A percentile compares a stretch with the other conserved stretches of the same genome.
phyloP scores from a whole-genome alignment of 2,888 invertebrate genomes.

The Polydrusus cervinus region DNA sequence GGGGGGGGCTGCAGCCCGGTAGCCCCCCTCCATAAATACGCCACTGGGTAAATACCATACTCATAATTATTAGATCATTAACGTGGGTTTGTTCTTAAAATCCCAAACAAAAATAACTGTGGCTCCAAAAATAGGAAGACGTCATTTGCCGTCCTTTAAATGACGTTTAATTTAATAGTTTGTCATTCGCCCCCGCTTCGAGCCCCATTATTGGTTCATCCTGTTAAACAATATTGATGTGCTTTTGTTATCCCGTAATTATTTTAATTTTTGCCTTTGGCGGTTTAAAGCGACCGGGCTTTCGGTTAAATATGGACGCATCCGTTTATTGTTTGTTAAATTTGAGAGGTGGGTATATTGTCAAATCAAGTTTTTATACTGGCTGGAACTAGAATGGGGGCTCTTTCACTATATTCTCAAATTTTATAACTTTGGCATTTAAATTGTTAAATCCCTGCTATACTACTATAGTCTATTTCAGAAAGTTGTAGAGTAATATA shows the following conservation, averaged over 20 bases:
- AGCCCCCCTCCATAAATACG: too few species aligned
- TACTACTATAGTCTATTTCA: too few species aligned
- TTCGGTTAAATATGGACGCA: constrained; percentile 6
- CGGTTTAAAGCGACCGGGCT: constrained; percentile 5
- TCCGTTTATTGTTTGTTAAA: constrained; percentile 18
- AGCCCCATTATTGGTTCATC: constrained; percentile 61
- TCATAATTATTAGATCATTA: not conserved
- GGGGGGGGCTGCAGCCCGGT: too few species aligned
- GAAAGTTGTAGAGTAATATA: too few species aligned
- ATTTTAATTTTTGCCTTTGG: constrained; percentile 30
- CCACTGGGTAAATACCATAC: too few species aligned
- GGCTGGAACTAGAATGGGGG: too few species aligned
- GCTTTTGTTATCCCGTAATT: constrained; percentile 30
- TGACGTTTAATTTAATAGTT: constrained; percentile 61
- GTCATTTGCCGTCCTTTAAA: constrained; percentile 63
- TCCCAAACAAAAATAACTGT: constrained; percentile 57
- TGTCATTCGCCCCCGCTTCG: constrained; percentile 59
- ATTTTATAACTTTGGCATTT: too few species aligned
- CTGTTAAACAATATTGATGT: constrained; percentile 54
- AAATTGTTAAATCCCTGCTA: too few species aligned
- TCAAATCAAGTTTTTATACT: not conserved
- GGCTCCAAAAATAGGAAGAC: constrained; percentile 64
- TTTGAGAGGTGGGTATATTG: not conserved
- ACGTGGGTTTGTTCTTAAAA: constrained; percentile 63
- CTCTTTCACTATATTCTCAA: too few species aligned